Percentiles rank a stretch among this genome's conserved stretches.
phyloP scores from a whole-genome alignment of 2,797 vertebrate species.

The Gallinago stenura region DNA sequence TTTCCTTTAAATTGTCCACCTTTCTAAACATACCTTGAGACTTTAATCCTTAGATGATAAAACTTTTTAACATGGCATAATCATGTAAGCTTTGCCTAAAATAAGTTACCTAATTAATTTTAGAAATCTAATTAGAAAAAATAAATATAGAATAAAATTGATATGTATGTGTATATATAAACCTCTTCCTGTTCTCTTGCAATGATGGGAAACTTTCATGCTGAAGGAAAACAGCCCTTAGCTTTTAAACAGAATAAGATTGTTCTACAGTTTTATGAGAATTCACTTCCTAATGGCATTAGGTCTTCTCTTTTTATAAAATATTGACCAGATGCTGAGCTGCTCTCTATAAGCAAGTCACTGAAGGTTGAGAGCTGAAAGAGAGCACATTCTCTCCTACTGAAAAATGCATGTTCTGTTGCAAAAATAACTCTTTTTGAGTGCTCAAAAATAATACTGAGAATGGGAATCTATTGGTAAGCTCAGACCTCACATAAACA shows the following conservation, averaged over 20 bases:
- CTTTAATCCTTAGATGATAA: slow-evolving; percentile 1
- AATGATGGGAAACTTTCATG: neutral
- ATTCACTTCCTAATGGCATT: neutral
- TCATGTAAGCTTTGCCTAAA: neutral
- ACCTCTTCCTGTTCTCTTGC: neutral
- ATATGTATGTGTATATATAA: neutral
- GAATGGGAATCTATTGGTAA: neutral
- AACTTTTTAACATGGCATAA: neutral
- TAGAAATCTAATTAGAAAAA: neutral
- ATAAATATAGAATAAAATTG: neutral
- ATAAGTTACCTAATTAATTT: neutral
- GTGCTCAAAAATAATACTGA: neutral
- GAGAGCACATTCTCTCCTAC: neutral
- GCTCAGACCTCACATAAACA: neutral
- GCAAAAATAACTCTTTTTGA: neutral
- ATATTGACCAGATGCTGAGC: neutral
- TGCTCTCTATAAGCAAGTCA: neutral
- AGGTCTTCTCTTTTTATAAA: neutral
- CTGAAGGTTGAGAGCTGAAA: neutral
- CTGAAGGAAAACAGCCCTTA: neutral
- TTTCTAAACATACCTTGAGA: neutral
- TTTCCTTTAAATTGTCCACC: neutral
- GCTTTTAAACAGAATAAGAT: neutral
- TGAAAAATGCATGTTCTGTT: neutral
- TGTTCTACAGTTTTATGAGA: neutral